Evolutionary conservation across 2,888 invertebrate species (phyloP).

Genomic region (Germaria angustata): DNA sequence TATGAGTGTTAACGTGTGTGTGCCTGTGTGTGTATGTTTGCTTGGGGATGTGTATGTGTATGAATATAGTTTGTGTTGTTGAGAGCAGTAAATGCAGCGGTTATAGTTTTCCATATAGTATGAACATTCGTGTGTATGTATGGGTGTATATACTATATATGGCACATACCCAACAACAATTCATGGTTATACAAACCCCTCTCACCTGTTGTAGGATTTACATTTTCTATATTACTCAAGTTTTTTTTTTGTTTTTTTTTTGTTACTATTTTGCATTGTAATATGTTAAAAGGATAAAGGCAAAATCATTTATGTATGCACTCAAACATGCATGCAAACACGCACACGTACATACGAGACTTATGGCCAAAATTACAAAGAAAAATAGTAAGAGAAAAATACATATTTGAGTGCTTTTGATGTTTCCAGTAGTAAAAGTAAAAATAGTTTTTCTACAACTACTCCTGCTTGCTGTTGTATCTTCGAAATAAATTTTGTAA

Average conservation of each 20-base stretch:
- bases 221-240: slow-evolving; percentile 21
- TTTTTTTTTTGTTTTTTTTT: slow-evolving; percentile 6
- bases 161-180: slow-evolving; percentile 14
- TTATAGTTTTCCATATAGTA: slow-evolving; percentile 13
- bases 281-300: slow-evolving; percentile 59
- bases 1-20: neutral
- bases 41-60: neutral
- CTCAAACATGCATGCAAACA: slow-evolving; percentile 1
- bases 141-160: neutral
- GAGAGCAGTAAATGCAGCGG: slow-evolving; percentile 6
- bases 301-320: slow-evolving; percentile 57
- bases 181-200: slow-evolving; percentile 27
- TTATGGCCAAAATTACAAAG: slow-evolving; percentile 44
- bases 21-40: neutral
- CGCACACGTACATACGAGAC: slow-evolving; percentile 29
- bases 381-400: slow-evolving; percentile 6
- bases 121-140: neutral
- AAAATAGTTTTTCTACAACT: neutral
- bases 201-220: slow-evolving; percentile 10
- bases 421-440: slow-evolving; percentile 12
- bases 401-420: slow-evolving; percentile 50
- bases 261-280: slow-evolving; percentile 16
- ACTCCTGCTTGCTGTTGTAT: neutral
- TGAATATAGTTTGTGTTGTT: neutral
- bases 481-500: slow-evolving; percentile 22